These are phyloP conservation scores for Puma concolor DNA, from an alignment of 2,113 vertebrate species.

Conservation along the genomic window DNA sequence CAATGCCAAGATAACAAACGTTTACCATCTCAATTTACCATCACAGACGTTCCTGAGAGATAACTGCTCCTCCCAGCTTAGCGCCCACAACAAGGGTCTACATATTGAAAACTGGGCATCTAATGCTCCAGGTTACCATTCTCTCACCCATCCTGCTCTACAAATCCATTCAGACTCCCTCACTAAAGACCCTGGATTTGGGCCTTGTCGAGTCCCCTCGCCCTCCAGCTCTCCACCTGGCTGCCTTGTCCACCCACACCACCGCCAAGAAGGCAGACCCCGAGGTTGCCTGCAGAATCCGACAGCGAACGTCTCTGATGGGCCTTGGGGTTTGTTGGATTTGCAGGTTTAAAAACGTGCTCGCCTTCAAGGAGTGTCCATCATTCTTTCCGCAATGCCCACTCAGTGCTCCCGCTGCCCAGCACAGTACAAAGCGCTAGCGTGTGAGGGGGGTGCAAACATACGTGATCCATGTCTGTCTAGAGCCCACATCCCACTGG, in stretches of 20 bases:
- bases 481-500: neutral
- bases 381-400: neutral
- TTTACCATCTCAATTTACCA: neutral
- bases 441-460: neutral
- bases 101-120: neutral
- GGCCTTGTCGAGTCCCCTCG: neutral
- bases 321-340: neutral
- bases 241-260: accelerated
- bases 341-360: neutral
- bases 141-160: neutral
- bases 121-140: neutral
- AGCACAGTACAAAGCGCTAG: neutral
- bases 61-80: neutral
- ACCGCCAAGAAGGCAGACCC: neutral
- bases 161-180: neutral
- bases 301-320: neutral
- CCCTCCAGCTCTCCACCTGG: neutral
- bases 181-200: neutral
- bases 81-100: too few relatives aligned
- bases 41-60: neutral
- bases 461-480: neutral
- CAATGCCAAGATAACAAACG: neutral
- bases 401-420: accelerated
- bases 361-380: neutral
- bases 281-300: neutral